These are phyloP conservation scores for Lytechinus variegatus DNA, from an alignment of 35 echinoderm and acorn worm genomes.

Conservation along the genomic window DNA sequence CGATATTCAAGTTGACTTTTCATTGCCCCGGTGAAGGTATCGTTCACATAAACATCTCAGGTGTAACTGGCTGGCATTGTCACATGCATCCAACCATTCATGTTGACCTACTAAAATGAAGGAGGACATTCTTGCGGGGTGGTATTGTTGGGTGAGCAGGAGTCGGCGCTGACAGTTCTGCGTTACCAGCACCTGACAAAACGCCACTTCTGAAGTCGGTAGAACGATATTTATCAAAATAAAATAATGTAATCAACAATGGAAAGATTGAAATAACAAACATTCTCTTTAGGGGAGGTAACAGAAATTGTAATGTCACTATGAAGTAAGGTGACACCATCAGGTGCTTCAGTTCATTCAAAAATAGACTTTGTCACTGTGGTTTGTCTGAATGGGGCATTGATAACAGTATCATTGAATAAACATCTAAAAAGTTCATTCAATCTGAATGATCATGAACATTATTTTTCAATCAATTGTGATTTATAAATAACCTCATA, in stretches of 20 bases:
- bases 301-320: not conserved
- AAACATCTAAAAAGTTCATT: too few relatives aligned
- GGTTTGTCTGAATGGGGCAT: not conserved
- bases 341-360: not conserved
- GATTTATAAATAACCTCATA: too few relatives aligned
- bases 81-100: not conserved
- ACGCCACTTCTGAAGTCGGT: not conserved
- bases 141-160: not conserved
- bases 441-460: too few relatives aligned
- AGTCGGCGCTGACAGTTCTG: not conserved
- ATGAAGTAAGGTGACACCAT: not conserved
- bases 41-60: conserved; percentile 18
- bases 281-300: not conserved
- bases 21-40: not conserved
- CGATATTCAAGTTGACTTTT: conserved; percentile 20
- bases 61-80: not conserved
- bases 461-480: too few relatives aligned
- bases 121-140: not conserved
- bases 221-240: not conserved
- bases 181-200: not conserved
- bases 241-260: not conserved
- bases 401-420: too few relatives aligned
- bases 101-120: not conserved
- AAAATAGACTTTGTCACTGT: not conserved
- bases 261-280: not conserved